These are phyloP conservation scores for Eulemur mongoz DNA, from an alignment of 2,797 vertebrate genomes.

Conservation along the genomic window DNA sequence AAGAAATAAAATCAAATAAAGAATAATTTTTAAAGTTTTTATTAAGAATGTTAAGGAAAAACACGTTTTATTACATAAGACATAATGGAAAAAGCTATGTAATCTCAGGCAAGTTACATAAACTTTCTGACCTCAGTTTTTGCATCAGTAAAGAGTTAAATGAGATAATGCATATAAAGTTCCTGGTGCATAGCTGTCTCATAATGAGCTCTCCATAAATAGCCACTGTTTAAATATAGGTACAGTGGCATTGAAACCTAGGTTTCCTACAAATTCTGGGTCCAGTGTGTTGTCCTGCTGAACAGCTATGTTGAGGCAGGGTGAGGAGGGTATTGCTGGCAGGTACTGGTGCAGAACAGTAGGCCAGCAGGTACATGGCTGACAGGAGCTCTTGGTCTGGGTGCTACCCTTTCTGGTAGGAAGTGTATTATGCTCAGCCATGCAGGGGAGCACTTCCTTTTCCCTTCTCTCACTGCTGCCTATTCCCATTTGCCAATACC, in stretches of 20 bases:
- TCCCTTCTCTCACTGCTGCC: neutral
- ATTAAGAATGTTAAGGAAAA: slow-evolving; percentile 6
- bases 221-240: neutral
- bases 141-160: neutral
- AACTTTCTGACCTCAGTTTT: slow-evolving; percentile 17
- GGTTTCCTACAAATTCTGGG: neutral
- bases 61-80: neutral
- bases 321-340: neutral
- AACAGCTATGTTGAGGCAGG: neutral
- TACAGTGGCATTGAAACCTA: neutral
- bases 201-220: neutral
- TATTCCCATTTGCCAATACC: neutral
- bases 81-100: neutral
- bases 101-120: neutral
- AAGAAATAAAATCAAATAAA: slow-evolving; percentile 37
- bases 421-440: neutral
- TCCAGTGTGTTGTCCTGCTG: neutral
- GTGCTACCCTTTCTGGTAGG: neutral
- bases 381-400: neutral
- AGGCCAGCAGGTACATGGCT: neutral
- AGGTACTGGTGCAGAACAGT: neutral
- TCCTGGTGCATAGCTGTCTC: neutral
- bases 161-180: neutral
- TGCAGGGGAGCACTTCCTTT: neutral
- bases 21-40: neutral